Conservation (phyloP, 2,797 vertebrate genomes). For the Molossus alvarezi region DNA sequence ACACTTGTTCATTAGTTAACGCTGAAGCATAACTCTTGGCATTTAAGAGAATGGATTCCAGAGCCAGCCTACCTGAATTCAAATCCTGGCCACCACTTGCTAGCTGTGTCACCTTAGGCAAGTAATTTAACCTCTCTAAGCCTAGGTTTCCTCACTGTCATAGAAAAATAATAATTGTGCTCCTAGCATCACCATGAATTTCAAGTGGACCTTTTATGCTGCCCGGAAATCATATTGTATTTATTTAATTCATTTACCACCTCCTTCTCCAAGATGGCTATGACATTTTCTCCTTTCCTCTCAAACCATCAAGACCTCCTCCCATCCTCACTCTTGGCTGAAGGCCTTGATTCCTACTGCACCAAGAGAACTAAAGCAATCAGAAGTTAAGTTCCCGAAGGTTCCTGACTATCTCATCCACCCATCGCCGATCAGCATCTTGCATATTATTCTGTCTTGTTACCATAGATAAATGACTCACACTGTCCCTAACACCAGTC, state of each 20-base stretch:
- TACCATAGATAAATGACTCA: background rate
- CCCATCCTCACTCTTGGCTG: background rate
- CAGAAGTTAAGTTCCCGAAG: slow-evolving; percentile 3
- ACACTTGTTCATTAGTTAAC: background rate
- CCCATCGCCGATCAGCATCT: background rate
- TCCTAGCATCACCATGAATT: background rate
- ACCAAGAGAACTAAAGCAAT: slow-evolving; percentile 13
- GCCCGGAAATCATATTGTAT: too few relatives aligned
- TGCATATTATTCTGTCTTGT: background rate
- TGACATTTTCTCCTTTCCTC: background rate
- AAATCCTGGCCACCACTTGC: background rate
- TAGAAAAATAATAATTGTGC: background rate
- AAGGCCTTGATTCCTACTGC: background rate
- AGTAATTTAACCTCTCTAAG: slow-evolving; percentile 28
- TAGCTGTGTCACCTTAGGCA: background rate
- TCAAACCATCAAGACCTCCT: background rate
- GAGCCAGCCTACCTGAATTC: background rate
- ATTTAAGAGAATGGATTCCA: background rate
- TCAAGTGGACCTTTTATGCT: background rate
- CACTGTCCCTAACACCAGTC: background rate
- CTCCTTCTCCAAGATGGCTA: background rate
- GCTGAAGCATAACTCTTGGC: background rate
- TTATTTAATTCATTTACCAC: background rate
- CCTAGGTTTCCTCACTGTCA: background rate
- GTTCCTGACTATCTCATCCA: background rate